These are phyloP conservation scores for Xiphophorus hellerii DNA, from an alignment of 2,113 vertebrate species.

Conservation along the genomic window DNA sequence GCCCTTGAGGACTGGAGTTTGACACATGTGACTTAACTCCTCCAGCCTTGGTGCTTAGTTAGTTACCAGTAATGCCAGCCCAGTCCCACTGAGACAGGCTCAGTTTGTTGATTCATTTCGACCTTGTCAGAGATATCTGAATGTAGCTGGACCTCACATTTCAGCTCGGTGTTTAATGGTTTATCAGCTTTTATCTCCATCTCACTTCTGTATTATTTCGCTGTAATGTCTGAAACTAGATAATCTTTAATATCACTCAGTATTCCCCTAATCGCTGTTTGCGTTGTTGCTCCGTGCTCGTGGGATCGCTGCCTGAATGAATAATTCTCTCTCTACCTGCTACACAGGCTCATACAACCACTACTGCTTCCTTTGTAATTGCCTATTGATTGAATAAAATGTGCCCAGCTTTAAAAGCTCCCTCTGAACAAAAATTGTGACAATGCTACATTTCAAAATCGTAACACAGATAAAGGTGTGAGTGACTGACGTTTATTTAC, in stretches of 20 bases:
- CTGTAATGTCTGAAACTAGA: background rate
- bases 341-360: constrained; percentile 12
- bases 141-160: constrained; percentile 1
- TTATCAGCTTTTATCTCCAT: background rate
- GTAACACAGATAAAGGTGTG: constrained; percentile 4
- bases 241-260: constrained; percentile 4
- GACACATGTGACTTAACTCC: too few species aligned
- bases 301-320: constrained; percentile 41
- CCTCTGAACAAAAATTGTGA: constrained; percentile 7
- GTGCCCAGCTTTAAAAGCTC: background rate
- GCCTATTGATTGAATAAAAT: constrained; percentile 53
- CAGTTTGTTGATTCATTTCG: too few species aligned
- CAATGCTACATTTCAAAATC: constrained; percentile 3
- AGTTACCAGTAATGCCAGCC: too few species aligned
- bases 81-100: too few species aligned
- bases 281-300: constrained; percentile 18
- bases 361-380: constrained; percentile 49
- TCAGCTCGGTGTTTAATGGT: constrained; percentile 2
- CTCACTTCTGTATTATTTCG: background rate
- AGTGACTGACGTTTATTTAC: constrained; percentile 6
- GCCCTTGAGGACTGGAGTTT: too few species aligned
- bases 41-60: too few species aligned
- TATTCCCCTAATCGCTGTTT: constrained; percentile 29
- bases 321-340: constrained; percentile 25
- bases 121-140: too few species aligned